Evolutionary conservation across 2,888 invertebrate species (phyloP).

Genomic region (Erebia epiphron): DNA sequence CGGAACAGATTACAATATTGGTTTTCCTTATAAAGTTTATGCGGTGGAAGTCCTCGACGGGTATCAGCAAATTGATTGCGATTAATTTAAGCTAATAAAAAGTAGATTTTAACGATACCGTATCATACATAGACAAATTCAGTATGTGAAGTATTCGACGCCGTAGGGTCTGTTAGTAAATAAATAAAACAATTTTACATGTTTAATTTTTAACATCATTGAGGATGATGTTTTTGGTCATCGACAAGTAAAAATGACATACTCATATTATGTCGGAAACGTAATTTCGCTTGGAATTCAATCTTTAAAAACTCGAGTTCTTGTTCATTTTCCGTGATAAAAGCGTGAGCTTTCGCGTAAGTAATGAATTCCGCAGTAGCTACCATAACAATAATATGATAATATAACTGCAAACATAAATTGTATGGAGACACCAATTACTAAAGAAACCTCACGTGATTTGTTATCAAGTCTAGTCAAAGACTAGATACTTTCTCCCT

Average conservation of each 20-base stretch:
- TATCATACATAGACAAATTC: too few relatives aligned
- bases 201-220: neutral
- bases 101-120: too few relatives aligned
- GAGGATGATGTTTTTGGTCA: slow-evolving; percentile 37
- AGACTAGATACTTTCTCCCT: too few relatives aligned
- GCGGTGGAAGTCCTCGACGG: too few relatives aligned
- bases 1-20: too few relatives aligned
- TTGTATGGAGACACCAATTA: slow-evolving; percentile 49
- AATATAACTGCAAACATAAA: slow-evolving; percentile 58
- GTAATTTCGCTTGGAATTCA: slow-evolving; percentile 70
- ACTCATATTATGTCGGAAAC: slow-evolving; percentile 67
- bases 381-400: slow-evolving; percentile 43
- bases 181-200: neutral
- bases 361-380: slow-evolving; percentile 75
- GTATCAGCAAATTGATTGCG: too few relatives aligned
- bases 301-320: slow-evolving; percentile 73
- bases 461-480: neutral
- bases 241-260: slow-evolving; percentile 61
- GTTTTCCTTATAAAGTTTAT: too few relatives aligned
- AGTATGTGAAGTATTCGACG: too few relatives aligned
- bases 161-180: too few relatives aligned
- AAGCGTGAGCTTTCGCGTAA: slow-evolving; percentile 73
- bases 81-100: too few relatives aligned
- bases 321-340: slow-evolving; percentile 80
- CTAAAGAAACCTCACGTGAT: neutral